Base-by-base conservation (phyloP, 2,797 vertebrate genomes). In the Cephalopachus bancanus region DNA sequence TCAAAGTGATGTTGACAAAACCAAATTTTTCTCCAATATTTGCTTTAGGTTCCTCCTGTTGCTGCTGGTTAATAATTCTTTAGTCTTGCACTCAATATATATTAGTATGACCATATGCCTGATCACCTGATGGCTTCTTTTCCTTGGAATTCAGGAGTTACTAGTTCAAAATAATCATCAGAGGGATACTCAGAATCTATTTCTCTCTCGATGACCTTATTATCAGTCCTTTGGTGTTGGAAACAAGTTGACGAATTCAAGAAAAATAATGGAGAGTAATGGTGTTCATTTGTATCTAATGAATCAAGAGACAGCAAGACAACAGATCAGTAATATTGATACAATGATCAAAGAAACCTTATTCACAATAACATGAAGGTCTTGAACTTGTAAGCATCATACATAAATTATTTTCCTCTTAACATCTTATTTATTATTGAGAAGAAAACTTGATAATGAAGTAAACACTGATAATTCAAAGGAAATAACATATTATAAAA, bases 61-160 rank as follows among this genome's bases (percentile, higher is more conserved):
- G 64, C 75, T 64, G 2, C 20, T 72, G 24, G 37, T 59, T 92
- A 79, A 44, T 83, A 49, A n/a, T 53, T 69, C 65, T 37, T 92
- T 53, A 69, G 15, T 37, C 30, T 79, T 67, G 7, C 3, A 51
- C 10, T 26, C 7, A 37, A 37, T 37, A 12, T 0, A 14, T 11
- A 28, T 81, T 53, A 72, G 49, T n/a, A 6, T 44, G 53, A 28
- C 19, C 85, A 5, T 16, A 16, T 12, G 2, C 51, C n/a, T 53
- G 37, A 4, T 97, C 97, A 99, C 99, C 99, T 99, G 97, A 99
- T 99, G 93, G 99, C 99, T 96, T 99, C 99, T 97, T 99, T 99
- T 28, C 99, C 99, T 97, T 98, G 98, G 98, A 99, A 99, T 97
- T 99, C 99, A 0, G 99, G 91, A 60, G 99, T 98, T 72, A 99